Base-by-base conservation (phyloP, 2,888 invertebrate species). In the Cerastoderma edule region DNA sequence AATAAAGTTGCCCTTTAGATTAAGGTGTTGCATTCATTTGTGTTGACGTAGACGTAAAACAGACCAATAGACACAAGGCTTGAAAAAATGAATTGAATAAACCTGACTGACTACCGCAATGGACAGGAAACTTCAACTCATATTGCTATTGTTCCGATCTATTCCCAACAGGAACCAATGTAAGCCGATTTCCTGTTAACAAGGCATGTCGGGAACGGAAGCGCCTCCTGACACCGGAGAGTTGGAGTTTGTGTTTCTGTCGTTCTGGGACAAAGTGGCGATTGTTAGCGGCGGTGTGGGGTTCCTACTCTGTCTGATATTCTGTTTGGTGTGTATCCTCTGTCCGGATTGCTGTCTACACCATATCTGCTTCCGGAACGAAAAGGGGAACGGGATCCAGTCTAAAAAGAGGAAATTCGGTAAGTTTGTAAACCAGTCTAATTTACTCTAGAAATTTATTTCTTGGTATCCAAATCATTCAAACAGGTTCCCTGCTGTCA, bases 261-360 rank as follows among this genome's bases (percentile, higher is more conserved):
- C 83, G 48, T 82, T 80, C 48, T 87, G 85, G 85, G 85, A 87
- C 75, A 85, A 87, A 60, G 83, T 85, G n/a, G 78, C 76, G 30
- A 86, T 87, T 56, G 72, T 85, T n/a, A 80, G 79, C 22, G 81
- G 77, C 27, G 83, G 83, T 32, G 70, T 77, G 56, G 72, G 84
- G 13, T 80, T 87, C 67, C 75, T 88, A 53, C 66, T 83, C 46
- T 27, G 85, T 22, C 72, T 84, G 13, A 63, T 83, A 30, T 30
- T 85, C 39, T 82, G 80, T 63, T 73, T 87, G 69, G 79, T 85
- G 68, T 87, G 87, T 64, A 70, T 80, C 4, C 65, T 87, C 28
- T 85, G 85, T 57, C 86, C 86, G 3, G 75, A 79, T 30, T 87
- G 86, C 70, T 83, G 83, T n/a, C 75, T 85, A 19, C 81, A 84